phyloP scores from a whole-genome alignment of 2,113 vertebrate species.

The Hystrix cristata region DNA sequence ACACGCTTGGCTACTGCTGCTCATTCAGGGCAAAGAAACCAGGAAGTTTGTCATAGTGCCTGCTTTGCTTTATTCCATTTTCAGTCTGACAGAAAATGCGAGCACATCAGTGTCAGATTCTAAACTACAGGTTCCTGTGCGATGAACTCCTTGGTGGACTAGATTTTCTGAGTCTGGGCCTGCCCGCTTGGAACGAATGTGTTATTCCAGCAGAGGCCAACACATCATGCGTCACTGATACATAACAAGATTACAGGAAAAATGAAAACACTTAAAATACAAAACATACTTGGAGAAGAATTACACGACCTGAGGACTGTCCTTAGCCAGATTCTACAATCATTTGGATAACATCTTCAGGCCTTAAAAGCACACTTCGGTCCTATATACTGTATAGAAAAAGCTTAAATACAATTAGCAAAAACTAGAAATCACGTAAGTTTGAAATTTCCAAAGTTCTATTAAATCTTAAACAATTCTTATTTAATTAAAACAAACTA shows the following conservation, averaged over 20 bases:
- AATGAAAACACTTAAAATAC: slow-evolving; percentile 73
- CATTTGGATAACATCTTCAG: slow-evolving; percentile 12
- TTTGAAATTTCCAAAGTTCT: slow-evolving; percentile 39
- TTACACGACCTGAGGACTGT: neutral
- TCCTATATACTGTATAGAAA: neutral
- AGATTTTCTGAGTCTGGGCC: slow-evolving; percentile 66
- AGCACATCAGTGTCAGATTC: slow-evolving; percentile 27
- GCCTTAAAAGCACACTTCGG: slow-evolving; percentile 34
- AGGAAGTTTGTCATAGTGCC: neutral
- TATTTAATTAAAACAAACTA: slow-evolving; percentile 46
- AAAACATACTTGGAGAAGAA: slow-evolving; percentile 62
- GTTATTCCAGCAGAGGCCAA: slow-evolving; percentile 75
- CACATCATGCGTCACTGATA: slow-evolving; percentile 68
- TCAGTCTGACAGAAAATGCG: slow-evolving; percentile 60
- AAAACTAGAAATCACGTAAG: neutral
- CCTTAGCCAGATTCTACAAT: slow-evolving; percentile 58
- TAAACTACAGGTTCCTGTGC: slow-evolving; percentile 26
- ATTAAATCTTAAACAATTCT: neutral
- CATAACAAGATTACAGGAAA: slow-evolving; percentile 76
- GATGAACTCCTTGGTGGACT: slow-evolving; percentile 44
- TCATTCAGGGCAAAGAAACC: neutral
- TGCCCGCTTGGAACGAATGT: slow-evolving; percentile 75
- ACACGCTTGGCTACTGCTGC: neutral
- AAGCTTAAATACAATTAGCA: neutral
- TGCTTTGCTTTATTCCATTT: slow-evolving; percentile 42